Percentiles rank a stretch among this genome's conserved stretches.
phyloP scores from a whole-genome alignment of 2,797 vertebrate genomes.

The Fratercula arctica region DNA sequence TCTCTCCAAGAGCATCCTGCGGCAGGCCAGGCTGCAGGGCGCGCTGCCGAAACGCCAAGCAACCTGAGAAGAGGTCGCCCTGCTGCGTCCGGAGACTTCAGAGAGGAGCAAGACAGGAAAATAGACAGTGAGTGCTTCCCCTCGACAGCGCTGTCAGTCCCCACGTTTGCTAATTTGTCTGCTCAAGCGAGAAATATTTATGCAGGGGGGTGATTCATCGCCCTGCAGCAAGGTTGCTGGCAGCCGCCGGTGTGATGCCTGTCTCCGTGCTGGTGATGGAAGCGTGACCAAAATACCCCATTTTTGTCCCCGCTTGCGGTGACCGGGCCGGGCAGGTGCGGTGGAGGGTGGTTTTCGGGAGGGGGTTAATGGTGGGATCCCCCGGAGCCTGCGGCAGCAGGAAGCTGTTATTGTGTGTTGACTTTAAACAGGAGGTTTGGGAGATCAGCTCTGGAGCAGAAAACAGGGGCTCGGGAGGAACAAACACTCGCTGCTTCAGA shows the following conservation, averaged over 20 bases:
- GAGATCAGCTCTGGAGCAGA: constrained; percentile 75
- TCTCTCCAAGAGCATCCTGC: not conserved
- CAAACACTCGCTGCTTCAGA: constrained; percentile 87
- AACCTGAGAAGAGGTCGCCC: not conserved
- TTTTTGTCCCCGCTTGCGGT: accelerated
- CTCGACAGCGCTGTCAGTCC: not conserved
- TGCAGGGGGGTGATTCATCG: not conserved
- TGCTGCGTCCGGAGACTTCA: not conserved
- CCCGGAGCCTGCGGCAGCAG: not conserved
- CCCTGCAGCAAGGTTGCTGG: not conserved
- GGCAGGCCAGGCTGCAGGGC: not conserved
- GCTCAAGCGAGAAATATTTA: not conserved
- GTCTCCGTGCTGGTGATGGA: not conserved
- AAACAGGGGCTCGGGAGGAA: constrained; percentile 85
- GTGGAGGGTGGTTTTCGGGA: not conserved
- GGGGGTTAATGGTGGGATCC: constrained; percentile 16
- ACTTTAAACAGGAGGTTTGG: constrained; percentile 66
- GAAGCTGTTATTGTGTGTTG: constrained; percentile 48
- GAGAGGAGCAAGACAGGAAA: not conserved
- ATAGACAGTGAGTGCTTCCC: not conserved
- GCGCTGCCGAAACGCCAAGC: accelerated
- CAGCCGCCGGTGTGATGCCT: not conserved
- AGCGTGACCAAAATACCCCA: accelerated
- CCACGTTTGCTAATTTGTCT: accelerated
- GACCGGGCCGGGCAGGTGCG: not conserved